phyloP scores from a whole-genome alignment of 2,113 vertebrate genomes.

The Calidris pugnax region DNA sequence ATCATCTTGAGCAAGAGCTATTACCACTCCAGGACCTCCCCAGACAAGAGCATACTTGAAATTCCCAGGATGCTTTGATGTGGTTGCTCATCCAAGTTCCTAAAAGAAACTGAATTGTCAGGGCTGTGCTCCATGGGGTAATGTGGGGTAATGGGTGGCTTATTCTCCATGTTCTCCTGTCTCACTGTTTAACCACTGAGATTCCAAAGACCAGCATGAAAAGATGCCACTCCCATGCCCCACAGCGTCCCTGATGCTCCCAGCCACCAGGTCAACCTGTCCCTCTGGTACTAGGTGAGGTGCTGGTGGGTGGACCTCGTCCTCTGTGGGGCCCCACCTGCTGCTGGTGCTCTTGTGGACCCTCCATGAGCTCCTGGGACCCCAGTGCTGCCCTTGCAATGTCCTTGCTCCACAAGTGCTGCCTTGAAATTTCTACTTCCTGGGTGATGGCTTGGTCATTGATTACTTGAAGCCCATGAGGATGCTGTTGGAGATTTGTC shows the following conservation, averaged over 20 bases:
- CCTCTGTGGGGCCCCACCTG: not conserved
- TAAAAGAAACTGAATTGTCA: not conserved
- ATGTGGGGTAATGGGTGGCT: not conserved
- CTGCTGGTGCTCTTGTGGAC: not conserved
- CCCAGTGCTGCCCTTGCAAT: not conserved
- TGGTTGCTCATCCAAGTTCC: not conserved
- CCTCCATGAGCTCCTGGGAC: not conserved
- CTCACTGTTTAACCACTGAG: not conserved
- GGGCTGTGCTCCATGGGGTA: not conserved
- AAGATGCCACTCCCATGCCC: not conserved
- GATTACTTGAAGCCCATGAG: too few relatives aligned
- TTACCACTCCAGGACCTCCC: not conserved
- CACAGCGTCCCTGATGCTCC: not conserved
- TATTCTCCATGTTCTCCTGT: not conserved
- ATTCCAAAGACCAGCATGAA: not conserved
- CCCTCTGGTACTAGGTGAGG: not conserved
- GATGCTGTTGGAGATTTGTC: not conserved
- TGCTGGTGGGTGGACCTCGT: not conserved
- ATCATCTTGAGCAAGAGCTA: not conserved
- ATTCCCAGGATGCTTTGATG: not conserved
- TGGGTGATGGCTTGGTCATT: not conserved
- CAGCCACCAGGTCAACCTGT: not conserved
- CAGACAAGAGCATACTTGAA: not conserved
- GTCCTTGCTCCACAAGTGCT: not conserved
- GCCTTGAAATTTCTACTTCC: not conserved